Percentiles rank a stretch among this genome's conserved stretches.
These are phyloP conservation scores for Mamestra brassicae DNA, from an alignment of 2,888 invertebrate genomes.

Conservation along the genomic window DNA sequence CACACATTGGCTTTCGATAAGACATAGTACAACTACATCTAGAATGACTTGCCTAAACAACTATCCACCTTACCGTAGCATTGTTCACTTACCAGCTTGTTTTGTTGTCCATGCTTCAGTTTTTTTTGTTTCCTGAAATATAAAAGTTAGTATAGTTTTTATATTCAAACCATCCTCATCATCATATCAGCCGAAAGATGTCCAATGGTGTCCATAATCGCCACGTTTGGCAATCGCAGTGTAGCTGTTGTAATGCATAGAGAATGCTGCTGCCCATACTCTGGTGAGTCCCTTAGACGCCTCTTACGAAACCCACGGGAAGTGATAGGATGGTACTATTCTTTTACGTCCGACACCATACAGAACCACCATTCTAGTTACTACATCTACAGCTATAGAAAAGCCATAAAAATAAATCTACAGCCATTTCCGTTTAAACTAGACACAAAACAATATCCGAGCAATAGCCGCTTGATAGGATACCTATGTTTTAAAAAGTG, in stretches of 20 bases:
- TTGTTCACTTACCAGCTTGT: slow-evolving; percentile 39
- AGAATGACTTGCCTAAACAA: too few relatives aligned
- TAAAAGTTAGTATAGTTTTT: background rate
- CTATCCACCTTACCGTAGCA: slow-evolving; percentile 2
- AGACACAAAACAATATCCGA: background rate
- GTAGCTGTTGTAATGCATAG: too few relatives aligned
- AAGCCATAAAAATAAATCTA: background rate
- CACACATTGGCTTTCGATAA: background rate
- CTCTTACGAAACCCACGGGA: too few relatives aligned
- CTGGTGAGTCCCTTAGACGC: too few relatives aligned
- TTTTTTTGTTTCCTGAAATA: slow-evolving; percentile 38
- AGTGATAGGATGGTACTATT: too few relatives aligned
- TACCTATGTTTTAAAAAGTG: background rate
- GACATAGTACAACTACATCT: background rate
- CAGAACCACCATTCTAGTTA: too few relatives aligned
- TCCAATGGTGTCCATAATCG: too few relatives aligned
- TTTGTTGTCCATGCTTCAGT: slow-evolving; percentile 12
- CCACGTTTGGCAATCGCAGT: too few relatives aligned
- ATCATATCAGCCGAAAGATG: too few relatives aligned
- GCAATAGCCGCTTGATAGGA: background rate
- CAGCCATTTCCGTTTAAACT: background rate
- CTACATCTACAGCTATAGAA: background rate
- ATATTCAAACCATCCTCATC: too few relatives aligned
- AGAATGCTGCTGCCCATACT: too few relatives aligned
- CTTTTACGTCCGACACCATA: too few relatives aligned